Evolutionary conservation across 1,140 invertebrate species (phyloP).

Genomic region (Bilobella aurantiaca): DNA sequence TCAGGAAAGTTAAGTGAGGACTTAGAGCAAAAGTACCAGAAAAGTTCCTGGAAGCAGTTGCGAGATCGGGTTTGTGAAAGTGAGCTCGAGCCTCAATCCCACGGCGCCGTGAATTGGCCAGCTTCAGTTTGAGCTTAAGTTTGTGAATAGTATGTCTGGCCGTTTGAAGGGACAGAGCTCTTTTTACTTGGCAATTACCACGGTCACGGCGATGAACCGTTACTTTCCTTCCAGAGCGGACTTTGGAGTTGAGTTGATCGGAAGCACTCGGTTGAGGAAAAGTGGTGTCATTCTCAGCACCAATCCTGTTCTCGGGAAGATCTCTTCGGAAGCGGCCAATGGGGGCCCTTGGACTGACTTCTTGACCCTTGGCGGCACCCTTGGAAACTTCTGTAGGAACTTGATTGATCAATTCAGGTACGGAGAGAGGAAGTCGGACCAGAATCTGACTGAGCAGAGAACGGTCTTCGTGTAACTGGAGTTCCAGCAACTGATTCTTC

Average conservation of each 20-base stretch:
- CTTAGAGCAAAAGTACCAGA: neutral
- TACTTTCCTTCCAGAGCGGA: neutral
- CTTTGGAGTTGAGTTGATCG: neutral
- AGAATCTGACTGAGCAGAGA: constrained; percentile 1
- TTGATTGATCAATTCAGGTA: neutral
- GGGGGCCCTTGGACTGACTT: too few species aligned
- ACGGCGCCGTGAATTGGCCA: constrained; percentile 7
- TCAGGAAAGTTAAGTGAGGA: neutral
- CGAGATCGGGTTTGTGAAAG: neutral
- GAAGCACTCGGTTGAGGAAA: neutral
- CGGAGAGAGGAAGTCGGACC: neutral
- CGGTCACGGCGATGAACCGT: neutral
- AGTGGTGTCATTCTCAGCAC: neutral
- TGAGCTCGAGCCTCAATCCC: constrained; percentile 1
- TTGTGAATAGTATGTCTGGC: neutral
- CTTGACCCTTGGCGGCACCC: constrained; percentile 1
- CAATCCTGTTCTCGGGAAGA: neutral
- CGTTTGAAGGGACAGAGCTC: too few species aligned
- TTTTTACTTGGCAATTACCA: neutral
- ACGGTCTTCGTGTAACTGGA: neutral
- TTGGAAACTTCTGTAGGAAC: neutral
- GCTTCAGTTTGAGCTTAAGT: constrained; percentile 17
- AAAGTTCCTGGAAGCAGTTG: neutral
- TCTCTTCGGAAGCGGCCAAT: constrained; percentile 10
- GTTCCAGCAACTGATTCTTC: neutral